A percentile compares a stretch with the other conserved stretches of the same genome.
Conservation (phyloP, 2,797 vertebrate species). For the Gallinago nigripennis region DNA sequence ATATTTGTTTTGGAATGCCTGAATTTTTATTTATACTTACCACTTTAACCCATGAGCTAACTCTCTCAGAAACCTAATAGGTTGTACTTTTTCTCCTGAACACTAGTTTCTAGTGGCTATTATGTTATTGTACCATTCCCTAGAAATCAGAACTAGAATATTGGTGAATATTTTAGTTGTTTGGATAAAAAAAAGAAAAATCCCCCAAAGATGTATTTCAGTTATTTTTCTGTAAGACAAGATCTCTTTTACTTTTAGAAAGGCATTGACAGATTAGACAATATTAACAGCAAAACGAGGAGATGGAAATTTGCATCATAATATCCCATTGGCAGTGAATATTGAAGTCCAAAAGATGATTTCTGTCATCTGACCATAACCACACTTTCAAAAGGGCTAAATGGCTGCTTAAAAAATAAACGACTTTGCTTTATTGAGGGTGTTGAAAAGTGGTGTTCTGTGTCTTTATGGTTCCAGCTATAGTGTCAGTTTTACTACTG, state of each 20-base stretch:
- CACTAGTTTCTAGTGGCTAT: not conserved
- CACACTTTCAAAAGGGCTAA: not conserved
- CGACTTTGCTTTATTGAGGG: not conserved
- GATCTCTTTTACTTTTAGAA: not conserved
- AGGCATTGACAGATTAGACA: not conserved
- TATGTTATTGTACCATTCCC: not conserved
- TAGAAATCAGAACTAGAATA: not conserved
- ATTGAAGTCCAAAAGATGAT: not conserved
- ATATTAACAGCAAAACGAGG: not conserved
- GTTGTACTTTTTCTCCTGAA: not conserved
- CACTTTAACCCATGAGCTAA: not conserved
- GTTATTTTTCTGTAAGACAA: not conserved
- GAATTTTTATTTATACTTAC: not conserved
- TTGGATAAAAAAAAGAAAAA: not conserved
- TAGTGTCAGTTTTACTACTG: not conserved
- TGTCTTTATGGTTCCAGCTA: not conserved
- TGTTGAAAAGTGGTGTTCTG: not conserved
- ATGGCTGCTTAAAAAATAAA: not conserved
- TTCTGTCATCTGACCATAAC: not conserved
- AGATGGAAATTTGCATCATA: not conserved
- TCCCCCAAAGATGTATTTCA: not conserved
- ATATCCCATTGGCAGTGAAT: not conserved
- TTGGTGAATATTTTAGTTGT: not conserved
- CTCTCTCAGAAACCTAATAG: not conserved
- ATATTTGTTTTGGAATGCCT: not conserved